A percentile compares a stretch with the other conserved stretches of the same genome.
These are phyloP conservation scores for Acrocyrtus sp. DNA, from an alignment of 2,888 invertebrate genomes.

Conservation along the genomic window DNA sequence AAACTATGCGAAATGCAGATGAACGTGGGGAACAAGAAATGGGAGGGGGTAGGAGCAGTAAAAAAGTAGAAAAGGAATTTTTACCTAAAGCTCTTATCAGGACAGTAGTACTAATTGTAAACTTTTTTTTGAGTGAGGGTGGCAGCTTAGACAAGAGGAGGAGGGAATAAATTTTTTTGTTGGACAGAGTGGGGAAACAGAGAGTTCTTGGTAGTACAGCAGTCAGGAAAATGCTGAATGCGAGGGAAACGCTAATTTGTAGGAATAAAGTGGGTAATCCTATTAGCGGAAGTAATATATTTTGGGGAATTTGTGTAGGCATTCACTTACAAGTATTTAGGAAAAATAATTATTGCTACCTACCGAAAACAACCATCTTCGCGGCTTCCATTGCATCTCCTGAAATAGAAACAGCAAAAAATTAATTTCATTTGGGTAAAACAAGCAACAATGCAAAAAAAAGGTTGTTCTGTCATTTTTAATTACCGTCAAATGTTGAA, in stretches of 20 bases:
- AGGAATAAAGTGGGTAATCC: no score
- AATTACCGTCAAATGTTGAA: conserved; percentile 58
- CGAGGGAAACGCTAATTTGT: no score
- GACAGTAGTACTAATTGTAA: neutral
- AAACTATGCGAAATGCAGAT: neutral
- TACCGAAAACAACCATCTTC: conserved; percentile 61
- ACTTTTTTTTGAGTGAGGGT: neutral
- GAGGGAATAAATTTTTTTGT: no score
- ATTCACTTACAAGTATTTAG: no score
- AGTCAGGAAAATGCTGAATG: no score
- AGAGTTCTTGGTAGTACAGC: no score
- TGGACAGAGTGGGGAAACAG: neutral
- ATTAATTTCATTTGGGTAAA: neutral
- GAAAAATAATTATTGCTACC: no score
- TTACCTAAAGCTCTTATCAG: neutral
- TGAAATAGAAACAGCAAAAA: conserved; percentile 13
- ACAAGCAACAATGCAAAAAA: conserved; percentile 1
- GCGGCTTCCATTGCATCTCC: conserved; percentile 58
- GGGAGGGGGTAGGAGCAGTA: conserved; percentile 26
- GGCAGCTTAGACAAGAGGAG: neutral
- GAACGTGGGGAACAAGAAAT: conserved; percentile 14
- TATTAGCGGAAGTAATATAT: no score
- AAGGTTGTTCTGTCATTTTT: neutral
- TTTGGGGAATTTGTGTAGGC: no score
- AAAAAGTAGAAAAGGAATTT: neutral